Evolutionary conservation across 2,888 invertebrate species (phyloP).

Genomic region (Caenorhabditis macrosperma): DNA sequence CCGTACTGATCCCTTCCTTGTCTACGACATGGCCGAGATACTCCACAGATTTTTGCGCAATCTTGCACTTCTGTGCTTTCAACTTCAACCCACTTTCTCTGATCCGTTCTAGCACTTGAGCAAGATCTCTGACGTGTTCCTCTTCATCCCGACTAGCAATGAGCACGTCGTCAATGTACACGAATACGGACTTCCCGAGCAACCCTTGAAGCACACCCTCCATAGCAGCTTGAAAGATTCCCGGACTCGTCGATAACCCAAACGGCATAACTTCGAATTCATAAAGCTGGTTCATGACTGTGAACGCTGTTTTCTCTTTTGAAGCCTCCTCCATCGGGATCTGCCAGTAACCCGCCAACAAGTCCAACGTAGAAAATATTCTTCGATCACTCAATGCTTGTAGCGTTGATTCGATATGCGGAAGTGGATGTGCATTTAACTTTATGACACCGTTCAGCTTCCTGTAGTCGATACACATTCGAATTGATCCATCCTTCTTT

Average conservation of each 20-base stretch:
- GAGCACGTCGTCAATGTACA: too few relatives aligned
- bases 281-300: too few relatives aligned
- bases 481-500: conserved; percentile 62
- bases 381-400: conserved; percentile 45
- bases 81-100: conserved; percentile 7
- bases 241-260: conserved; percentile 67
- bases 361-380: conserved; percentile 63
- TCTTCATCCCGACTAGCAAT: too few relatives aligned
- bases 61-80: conserved; percentile 6
- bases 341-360: conserved; percentile 69
- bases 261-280: too few relatives aligned
- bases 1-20: conserved; percentile 1
- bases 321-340: conserved; percentile 54
- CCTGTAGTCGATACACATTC: conserved; percentile 69
- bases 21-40: conserved; percentile 4
- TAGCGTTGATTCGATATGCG: conserved; percentile 59
- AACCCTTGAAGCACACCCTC: too few relatives aligned
- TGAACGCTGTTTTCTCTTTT: conserved; percentile 57
- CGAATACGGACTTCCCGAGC: too few relatives aligned
- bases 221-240: conserved; percentile 72
- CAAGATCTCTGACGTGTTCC: too few relatives aligned
- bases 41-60: conserved; percentile 3
- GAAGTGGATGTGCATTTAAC: too few relatives aligned
- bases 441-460: conserved; percentile 65
- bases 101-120: not conserved